Conservation (phyloP, 1,140 invertebrate species). For the Probaryconus sp. region DNA sequence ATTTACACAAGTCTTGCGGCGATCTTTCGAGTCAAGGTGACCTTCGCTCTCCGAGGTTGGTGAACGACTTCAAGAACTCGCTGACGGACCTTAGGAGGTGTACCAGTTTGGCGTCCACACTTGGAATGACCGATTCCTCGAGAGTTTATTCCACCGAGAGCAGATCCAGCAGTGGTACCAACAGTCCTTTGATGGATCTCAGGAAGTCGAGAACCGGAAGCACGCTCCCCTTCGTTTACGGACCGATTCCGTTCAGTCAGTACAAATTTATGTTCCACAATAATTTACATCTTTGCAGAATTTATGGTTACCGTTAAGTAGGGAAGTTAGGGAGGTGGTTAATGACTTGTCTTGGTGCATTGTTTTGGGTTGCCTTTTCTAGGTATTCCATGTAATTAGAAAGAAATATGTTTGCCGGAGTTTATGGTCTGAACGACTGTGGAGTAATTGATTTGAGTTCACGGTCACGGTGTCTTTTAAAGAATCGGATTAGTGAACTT, state of each 20-base stretch:
- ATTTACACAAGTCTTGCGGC: constrained; percentile 62
- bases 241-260: constrained; percentile 82
- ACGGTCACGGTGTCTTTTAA: no score
- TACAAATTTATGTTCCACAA: constrained; percentile 61
- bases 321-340: not conserved
- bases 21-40: constrained; percentile 56
- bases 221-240: constrained; percentile 80
- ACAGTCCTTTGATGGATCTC: constrained; percentile 47
- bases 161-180: constrained; percentile 31
- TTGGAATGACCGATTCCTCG: constrained; percentile 1
- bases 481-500: no score
- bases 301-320: constrained; percentile 12
- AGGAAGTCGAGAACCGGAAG: constrained; percentile 70
- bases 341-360: not conserved
- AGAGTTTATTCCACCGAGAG: constrained; percentile 26
- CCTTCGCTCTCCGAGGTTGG: constrained; percentile 68
- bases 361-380: no score
- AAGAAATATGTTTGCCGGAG: no score
- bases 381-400: no score
- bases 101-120: constrained; percentile 16
- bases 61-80: constrained; percentile 70
- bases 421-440: no score
- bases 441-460: no score
- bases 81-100: constrained; percentile 52
- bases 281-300: constrained; percentile 36